Percentiles rank a stretch among this genome's conserved stretches.
Evolutionary conservation across 23 tunicate species (phyloP).

Genomic region (Corella eumyota): DNA sequence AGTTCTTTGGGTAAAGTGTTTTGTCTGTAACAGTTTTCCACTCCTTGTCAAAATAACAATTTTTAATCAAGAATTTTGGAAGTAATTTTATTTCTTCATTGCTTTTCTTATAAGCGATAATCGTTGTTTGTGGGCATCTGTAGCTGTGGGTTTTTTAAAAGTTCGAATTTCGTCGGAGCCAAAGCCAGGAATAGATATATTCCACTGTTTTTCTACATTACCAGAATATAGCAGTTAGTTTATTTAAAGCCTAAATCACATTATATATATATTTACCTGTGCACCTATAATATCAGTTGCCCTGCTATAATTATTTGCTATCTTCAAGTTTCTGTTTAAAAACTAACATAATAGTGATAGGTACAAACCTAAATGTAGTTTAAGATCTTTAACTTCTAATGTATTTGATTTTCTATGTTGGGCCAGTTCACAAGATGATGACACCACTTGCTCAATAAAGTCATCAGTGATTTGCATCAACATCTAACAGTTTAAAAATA

Average conservation of each 20-base stretch:
- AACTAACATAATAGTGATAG: too few relatives aligned
- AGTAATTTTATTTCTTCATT: constrained; percentile 53
- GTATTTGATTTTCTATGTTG: constrained; percentile 83
- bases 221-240: neutral
- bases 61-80: neutral
- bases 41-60: too few relatives aligned
- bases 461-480: constrained; percentile 87
- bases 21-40: too few relatives aligned
- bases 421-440: constrained; percentile 80
- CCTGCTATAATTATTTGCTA: too few relatives aligned
- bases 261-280: too few relatives aligned
- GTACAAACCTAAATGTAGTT: constrained; percentile 88
- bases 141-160: constrained; percentile 40
- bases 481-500: constrained; percentile 18
- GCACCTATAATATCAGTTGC: too few relatives aligned
- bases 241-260: too few relatives aligned
- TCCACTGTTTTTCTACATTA: constrained; percentile 74
- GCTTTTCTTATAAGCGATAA: constrained; percentile 88
- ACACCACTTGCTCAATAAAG: constrained; percentile 76
- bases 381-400: constrained; percentile 84
- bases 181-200: constrained; percentile 78
- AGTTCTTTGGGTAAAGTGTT: too few relatives aligned
- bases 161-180: constrained; percentile 68
- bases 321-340: too few relatives aligned
- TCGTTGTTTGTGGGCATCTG: constrained; percentile 97